Conservation (phyloP, 2,888 invertebrate species). For the Cantharis flavilabris region DNA sequence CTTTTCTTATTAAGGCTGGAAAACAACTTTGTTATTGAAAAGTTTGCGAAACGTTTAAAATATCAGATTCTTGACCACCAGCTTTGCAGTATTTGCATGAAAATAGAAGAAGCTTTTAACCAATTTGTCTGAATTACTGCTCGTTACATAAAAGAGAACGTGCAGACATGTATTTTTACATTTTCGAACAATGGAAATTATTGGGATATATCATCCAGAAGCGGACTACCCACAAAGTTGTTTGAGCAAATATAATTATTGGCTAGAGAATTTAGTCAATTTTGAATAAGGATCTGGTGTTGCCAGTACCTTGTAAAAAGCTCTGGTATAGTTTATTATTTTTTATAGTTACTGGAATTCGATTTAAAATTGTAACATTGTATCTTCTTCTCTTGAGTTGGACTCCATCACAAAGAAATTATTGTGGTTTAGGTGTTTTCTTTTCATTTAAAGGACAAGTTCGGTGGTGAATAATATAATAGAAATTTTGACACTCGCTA, state of each 20-base stretch:
- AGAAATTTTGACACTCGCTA: constrained; percentile 13
- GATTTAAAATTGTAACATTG: neutral
- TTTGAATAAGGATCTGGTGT: too few relatives aligned
- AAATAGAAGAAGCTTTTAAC: neutral
- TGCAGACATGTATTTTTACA: neutral
- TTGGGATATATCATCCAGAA: neutral
- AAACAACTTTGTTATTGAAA: neutral
- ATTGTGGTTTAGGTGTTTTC: constrained; percentile 6
- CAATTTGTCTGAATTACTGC: neutral
- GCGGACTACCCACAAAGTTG: neutral
- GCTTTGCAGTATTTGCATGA: neutral
- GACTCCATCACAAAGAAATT: neutral
- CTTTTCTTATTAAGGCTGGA: neutral
- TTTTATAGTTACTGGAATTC: neutral
- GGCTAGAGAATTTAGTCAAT: too few relatives aligned
- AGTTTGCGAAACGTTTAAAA: neutral
- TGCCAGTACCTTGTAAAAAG: too few relatives aligned
- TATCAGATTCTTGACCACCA: neutral
- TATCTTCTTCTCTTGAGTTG: neutral
- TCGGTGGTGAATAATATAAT: neutral
- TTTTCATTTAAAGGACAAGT: neutral
- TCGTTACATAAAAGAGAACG: neutral
- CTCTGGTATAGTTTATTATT: too few relatives aligned
- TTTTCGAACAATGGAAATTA: neutral
- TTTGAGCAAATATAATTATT: too few relatives aligned